A percentile compares a stretch with the other conserved stretches of the same genome.
These are phyloP conservation scores for Pyralis farinalis DNA, from an alignment of 2,888 invertebrate species.

Conservation along the genomic window DNA sequence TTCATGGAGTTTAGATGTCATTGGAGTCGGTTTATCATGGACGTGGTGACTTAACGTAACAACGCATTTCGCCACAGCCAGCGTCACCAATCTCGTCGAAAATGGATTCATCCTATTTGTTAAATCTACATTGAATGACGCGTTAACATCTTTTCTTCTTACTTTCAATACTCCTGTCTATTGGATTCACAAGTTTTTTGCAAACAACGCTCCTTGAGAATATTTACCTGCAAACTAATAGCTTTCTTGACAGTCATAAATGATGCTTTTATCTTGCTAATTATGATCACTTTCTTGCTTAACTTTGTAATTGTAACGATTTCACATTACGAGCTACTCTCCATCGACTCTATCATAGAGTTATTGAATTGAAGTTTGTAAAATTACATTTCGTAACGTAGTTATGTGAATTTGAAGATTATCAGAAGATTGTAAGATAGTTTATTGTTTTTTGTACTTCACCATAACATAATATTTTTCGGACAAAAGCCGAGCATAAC, in stretches of 20 bases:
- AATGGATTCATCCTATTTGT: slow-evolving; percentile 1
- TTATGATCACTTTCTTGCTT: slow-evolving; percentile 46
- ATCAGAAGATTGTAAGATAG: no score
- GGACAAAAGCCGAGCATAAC: neutral
- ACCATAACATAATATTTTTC: no score
- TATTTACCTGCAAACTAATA: slow-evolving; percentile 15
- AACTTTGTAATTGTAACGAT: neutral
- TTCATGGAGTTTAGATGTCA: no score
- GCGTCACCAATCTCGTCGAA: no score
- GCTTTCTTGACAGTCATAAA: slow-evolving; percentile 27
- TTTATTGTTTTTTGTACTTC: no score
- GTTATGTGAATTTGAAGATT: no score
- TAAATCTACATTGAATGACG: slow-evolving; percentile 2
- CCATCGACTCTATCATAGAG: no score
- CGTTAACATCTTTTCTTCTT: slow-evolving; percentile 33
- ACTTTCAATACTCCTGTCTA: slow-evolving; percentile 28
- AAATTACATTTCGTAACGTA: no score
- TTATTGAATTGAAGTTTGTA: no score
- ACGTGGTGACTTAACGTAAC: no score
- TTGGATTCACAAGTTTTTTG: slow-evolving; percentile 25
- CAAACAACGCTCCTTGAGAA: slow-evolving; percentile 47
- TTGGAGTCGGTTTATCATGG: no score
- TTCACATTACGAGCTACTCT: neutral
- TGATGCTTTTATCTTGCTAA: slow-evolving; percentile 33
- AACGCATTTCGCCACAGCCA: no score